Conservation (phyloP, 2,113 vertebrate species). For the Zapus hudsonius region DNA sequence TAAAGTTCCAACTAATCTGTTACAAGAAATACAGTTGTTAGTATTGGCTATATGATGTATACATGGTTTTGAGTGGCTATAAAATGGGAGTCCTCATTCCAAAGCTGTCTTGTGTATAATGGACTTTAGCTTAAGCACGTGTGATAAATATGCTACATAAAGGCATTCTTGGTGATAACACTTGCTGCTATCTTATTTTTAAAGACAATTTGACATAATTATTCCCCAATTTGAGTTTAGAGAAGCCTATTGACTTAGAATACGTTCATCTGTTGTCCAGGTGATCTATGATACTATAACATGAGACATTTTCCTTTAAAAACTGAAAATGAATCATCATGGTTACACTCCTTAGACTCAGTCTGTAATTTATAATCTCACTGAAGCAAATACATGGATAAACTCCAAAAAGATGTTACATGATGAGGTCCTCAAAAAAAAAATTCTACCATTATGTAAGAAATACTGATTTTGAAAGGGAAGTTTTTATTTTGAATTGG, state of each 20-base stretch:
- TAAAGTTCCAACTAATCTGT: constrained; percentile 15
- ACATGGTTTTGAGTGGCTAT: not conserved
- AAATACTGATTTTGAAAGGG: constrained; percentile 70
- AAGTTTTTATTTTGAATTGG: constrained; percentile 53
- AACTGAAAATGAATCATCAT: constrained; percentile 48
- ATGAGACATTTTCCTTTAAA: constrained; percentile 51
- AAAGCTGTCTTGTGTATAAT: not conserved
- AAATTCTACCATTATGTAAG: constrained; percentile 61
- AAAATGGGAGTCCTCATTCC: constrained; percentile 15
- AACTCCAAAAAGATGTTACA: constrained; percentile 37
- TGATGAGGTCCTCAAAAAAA: constrained; percentile 55
- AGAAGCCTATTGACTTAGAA: constrained; percentile 56
- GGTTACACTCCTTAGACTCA: constrained; percentile 14
- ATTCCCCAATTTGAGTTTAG: constrained; percentile 27
- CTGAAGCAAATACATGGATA: constrained; percentile 21
- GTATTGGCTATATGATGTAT: not conserved
- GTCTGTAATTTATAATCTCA: constrained; percentile 58
- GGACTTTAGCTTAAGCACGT: constrained; percentile 3
- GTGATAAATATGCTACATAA: constrained; percentile 47
- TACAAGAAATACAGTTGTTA: constrained; percentile 39
- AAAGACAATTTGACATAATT: constrained; percentile 34
- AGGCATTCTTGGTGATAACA: not conserved
- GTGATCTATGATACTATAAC: constrained; percentile 38
- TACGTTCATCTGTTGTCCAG: constrained; percentile 13
- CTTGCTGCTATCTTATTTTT: constrained; percentile 40